phyloP scores from a whole-genome alignment of 2,888 invertebrate genomes.

The Capitulum mitella region DNA sequence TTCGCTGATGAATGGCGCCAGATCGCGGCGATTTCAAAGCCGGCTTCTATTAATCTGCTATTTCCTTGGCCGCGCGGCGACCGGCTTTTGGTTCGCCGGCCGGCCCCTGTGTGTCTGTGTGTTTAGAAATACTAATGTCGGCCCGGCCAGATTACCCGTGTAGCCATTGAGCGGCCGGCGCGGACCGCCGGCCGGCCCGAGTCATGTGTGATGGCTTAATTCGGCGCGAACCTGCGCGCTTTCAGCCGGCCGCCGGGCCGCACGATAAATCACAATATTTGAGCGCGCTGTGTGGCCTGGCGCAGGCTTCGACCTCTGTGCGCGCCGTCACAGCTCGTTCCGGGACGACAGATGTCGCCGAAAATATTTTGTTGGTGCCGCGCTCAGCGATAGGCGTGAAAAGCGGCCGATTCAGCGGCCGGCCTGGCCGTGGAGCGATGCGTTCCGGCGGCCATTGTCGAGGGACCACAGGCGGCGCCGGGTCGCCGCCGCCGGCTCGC shows the following conservation, averaged over 20 bases:
- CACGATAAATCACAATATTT: slow-evolving; percentile 19
- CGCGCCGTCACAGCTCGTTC: slow-evolving; percentile 10
- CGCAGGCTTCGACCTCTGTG: not conserved
- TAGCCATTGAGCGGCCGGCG: slow-evolving; percentile 10
- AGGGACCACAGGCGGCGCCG: slow-evolving; percentile 1
- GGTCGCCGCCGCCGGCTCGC: not conserved
- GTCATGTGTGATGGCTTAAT: slow-evolving; percentile 11
- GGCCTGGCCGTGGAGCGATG: not conserved
- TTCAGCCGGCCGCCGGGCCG: not conserved
- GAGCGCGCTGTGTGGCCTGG: slow-evolving; percentile 6
- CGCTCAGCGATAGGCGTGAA: not conserved
- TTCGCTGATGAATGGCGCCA: not conserved
- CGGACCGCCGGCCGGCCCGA: too few relatives aligned
- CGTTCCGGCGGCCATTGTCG: not conserved
- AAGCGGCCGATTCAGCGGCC: not conserved
- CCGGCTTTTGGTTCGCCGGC: not conserved
- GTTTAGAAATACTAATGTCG: slow-evolving; percentile 20
- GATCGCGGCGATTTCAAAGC: not conserved
- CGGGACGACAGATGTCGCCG: not conserved
- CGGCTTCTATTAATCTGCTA: slow-evolving; percentile 18
- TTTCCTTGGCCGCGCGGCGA: not conserved
- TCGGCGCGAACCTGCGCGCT: not conserved
- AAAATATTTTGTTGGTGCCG: not conserved
- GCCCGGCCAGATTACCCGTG: not conserved
- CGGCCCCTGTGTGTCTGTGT: not conserved